Evolutionary conservation across 2,113 vertebrate species (phyloP).

Genomic region (Chiloscyllium plagiosum): DNA sequence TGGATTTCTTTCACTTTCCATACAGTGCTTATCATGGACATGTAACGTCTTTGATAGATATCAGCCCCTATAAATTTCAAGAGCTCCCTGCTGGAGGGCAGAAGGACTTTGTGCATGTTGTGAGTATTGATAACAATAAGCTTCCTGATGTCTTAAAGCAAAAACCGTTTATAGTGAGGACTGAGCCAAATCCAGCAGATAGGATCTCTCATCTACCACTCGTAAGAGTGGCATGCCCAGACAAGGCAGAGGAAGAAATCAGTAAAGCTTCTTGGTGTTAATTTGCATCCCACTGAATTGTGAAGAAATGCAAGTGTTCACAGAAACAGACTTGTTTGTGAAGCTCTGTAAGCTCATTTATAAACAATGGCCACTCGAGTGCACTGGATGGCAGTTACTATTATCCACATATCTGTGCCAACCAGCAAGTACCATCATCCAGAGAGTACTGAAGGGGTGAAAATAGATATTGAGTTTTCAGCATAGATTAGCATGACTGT

Average conservation of each 20-base stretch:
- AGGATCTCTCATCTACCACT: not conserved
- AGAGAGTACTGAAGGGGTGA: not conserved
- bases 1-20: constrained; percentile 39
- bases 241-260: not conserved
- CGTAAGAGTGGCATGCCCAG: not conserved
- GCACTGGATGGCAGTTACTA: not conserved
- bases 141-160: not conserved
- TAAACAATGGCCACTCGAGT: not conserved
- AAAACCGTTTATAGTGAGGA: not conserved
- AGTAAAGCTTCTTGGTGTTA: not conserved
- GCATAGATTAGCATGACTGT: too few relatives aligned
- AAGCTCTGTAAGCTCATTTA: not conserved
- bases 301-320: not conserved
- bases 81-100: constrained; percentile 64
- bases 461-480: not conserved
- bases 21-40: constrained; percentile 93
- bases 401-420: not conserved
- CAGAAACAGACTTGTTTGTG: not conserved
- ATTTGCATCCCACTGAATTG: not conserved
- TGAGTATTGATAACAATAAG: constrained; percentile 56
- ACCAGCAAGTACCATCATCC: not conserved
- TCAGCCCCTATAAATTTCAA: constrained; percentile 95
- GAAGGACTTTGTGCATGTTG: constrained; percentile 85
- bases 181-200: not conserved
- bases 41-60: constrained; percentile 88